These are phyloP conservation scores for Arctopsyche grandis DNA, from an alignment of 1,140 invertebrate genomes.

Conservation along the genomic window DNA sequence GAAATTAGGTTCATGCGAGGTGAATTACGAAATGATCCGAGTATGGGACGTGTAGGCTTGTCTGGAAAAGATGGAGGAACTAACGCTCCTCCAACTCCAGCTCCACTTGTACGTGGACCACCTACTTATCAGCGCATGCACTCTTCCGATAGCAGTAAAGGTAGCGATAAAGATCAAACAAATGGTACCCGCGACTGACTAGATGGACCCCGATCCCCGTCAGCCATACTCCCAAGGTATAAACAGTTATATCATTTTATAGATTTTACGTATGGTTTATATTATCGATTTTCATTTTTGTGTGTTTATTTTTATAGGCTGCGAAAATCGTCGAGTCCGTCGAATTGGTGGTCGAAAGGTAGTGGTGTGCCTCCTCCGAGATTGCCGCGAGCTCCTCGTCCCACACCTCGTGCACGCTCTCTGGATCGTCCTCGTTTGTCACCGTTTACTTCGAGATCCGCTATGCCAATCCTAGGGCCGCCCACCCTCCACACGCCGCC, in stretches of 20 bases:
- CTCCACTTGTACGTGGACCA: conserved; percentile 70
- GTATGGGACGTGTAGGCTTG: conserved; percentile 59
- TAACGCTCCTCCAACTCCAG: conserved; percentile 71
- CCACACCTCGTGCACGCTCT: conserved; percentile 47
- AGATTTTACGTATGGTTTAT: background rate
- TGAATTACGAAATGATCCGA: conserved; percentile 70
- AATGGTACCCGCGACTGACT: conserved; percentile 71
- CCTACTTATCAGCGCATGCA: conserved; percentile 85
- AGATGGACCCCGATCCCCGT: conserved; percentile 71
- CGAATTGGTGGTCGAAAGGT: conserved; percentile 61
- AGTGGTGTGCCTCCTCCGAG: conserved; percentile 62
- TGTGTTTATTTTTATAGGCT: conserved; percentile 59
- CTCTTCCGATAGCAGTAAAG: conserved; percentile 80
- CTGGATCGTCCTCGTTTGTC: conserved; percentile 54
- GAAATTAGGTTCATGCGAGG: conserved; percentile 80
- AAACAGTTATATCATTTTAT: background rate
- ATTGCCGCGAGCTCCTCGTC: conserved; percentile 56
- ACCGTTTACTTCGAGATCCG: conserved; percentile 53
- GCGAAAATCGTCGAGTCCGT: conserved; percentile 73
- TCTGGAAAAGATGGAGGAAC: conserved; percentile 65
- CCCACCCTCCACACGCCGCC: conserved; percentile 28
- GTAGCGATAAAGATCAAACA: conserved; percentile 73
- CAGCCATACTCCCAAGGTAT: conserved; percentile 64
- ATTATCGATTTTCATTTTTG: background rate
- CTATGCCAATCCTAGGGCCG: background rate